A percentile compares a stretch with the other conserved stretches of the same genome.
Conservation (phyloP, 2,888 invertebrate genomes). For the Idaea aversata region DNA sequence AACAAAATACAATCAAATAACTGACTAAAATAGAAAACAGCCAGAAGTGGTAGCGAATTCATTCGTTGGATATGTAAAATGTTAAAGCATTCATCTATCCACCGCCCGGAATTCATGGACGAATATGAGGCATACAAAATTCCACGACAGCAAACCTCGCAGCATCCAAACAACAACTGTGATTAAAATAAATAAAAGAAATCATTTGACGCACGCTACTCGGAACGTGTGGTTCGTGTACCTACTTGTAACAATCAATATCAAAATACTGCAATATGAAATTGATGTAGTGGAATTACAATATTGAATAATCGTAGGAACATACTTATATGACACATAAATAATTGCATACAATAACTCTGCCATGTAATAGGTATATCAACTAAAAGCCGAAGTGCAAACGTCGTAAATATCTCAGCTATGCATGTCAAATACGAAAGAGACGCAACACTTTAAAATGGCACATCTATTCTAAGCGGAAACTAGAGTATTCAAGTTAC, state of each 20-base stretch:
- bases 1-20: conserved; percentile 69
- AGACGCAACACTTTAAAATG: conserved; percentile 67
- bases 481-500: conserved; percentile 68
- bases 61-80: conserved; percentile 77
- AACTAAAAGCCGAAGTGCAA: conserved; percentile 55
- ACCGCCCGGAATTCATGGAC: conserved; percentile 69
- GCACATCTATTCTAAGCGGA: conserved; percentile 76
- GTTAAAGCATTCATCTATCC: conserved; percentile 76
- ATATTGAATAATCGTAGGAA: conserved; percentile 15
- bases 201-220: conserved; percentile 42
- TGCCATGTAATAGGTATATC: conserved; percentile 36
- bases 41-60: conserved; percentile 64
- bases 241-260: conserved; percentile 37
- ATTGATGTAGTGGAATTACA: neutral
- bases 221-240: conserved; percentile 17
- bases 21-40: conserved; percentile 64
- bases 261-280: conserved; percentile 36
- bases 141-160: conserved; percentile 62
- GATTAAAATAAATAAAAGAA: conserved; percentile 76
- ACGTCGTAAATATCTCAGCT: conserved; percentile 63
- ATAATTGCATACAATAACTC: conserved; percentile 34
- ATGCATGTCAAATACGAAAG: conserved; percentile 64
- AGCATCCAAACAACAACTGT: conserved; percentile 71
- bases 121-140: conserved; percentile 64
- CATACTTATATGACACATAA: conserved; percentile 28